Base-by-base conservation (phyloP, 2,797 vertebrate genomes). In the Smutsia temminckii region DNA sequence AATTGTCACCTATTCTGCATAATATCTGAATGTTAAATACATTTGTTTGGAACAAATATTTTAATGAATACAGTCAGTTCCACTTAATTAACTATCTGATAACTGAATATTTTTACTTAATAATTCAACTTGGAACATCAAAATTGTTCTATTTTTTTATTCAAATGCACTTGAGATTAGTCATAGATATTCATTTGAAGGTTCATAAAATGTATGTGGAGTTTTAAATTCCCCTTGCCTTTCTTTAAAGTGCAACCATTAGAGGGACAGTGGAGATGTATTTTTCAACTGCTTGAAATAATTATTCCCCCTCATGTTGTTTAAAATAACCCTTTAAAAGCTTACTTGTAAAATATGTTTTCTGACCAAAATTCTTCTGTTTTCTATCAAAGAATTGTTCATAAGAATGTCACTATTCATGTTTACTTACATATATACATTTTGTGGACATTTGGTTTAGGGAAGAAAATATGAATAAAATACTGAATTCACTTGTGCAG, bases 11-110 rank as follows among this genome's bases (percentile, higher is more conserved):
- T 99, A 99, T 99, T 99, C 98, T 98, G 99, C 99, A 99, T 99
- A 99, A 99, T 99, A 99, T 98, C 98, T 99, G 99, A 99, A 99
- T 99, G 99, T 99, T 99, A 99, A 99, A 99, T 99, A 99, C 99
- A 98, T 99, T 99, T 99, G 98, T 99, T 99, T 99, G 98, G 98
- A 98, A 98, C 98, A 99, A 99, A 99, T 99, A 99, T 99, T 99
- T 99, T 99, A 99, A 98, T 99, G 98, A 99, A 98, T 98, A 98
- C 98, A 99, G 98, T 98, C 98, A 98, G 99, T 99, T 99, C 99
- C 98, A 98, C 99, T 99, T 99, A 98, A 99, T 99, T 99, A 98
- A 98, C 98, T 98, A 99, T 98, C 98, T 99, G 98, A 98, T 99
- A 98, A 98, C 98, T 98, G 98, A 98, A 99, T 98, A 98, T 98